Percentiles rank a stretch among this genome's conserved stretches.
Conservation (phyloP, 2,797 vertebrate species). For the Microctenopoma steveboyesi region DNA sequence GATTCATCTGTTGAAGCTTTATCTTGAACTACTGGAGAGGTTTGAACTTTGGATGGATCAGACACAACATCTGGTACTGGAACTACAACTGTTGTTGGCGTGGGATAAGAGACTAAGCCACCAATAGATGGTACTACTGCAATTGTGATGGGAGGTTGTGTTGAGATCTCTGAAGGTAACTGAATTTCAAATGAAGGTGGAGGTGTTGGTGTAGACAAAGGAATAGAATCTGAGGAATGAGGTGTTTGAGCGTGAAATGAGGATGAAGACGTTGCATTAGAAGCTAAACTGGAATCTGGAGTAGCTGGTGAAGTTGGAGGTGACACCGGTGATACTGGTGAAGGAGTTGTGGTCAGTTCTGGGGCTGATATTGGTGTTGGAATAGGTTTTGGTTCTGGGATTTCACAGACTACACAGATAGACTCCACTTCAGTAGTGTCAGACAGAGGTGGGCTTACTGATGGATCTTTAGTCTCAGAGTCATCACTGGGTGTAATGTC, state of each 20-base stretch:
- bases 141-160: slow-evolving; percentile 37
- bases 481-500: slow-evolving; percentile 81
- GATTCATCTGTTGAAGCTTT: slow-evolving; percentile 22
- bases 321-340: slow-evolving; percentile 71
- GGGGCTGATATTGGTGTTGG: slow-evolving; percentile 76
- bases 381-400: slow-evolving; percentile 76
- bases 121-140: slow-evolving; percentile 19
- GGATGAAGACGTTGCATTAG: slow-evolving; percentile 76
- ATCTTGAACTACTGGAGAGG: slow-evolving; percentile 31
- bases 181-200: slow-evolving; percentile 58
- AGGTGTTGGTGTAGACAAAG: slow-evolving; percentile 76
- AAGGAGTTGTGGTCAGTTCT: slow-evolving; percentile 76
- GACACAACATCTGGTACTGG: slow-evolving; percentile 76
- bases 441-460: slow-evolving; percentile 60
- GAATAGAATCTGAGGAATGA: slow-evolving; percentile 77
- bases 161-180: slow-evolving; percentile 40
- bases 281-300: slow-evolving; percentile 78
- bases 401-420: slow-evolving; percentile 80
- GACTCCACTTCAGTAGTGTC: slow-evolving; percentile 73
- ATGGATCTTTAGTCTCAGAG: slow-evolving; percentile 68
- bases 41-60: slow-evolving; percentile 65
- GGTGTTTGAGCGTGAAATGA: slow-evolving; percentile 76
- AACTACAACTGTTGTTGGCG: slow-evolving; percentile 60
- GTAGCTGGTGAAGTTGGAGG: slow-evolving; percentile 76
- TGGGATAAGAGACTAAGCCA: slow-evolving; percentile 8